Base-by-base conservation (phyloP, 2,797 vertebrate genomes). In the Linurgus olivaceus region DNA sequence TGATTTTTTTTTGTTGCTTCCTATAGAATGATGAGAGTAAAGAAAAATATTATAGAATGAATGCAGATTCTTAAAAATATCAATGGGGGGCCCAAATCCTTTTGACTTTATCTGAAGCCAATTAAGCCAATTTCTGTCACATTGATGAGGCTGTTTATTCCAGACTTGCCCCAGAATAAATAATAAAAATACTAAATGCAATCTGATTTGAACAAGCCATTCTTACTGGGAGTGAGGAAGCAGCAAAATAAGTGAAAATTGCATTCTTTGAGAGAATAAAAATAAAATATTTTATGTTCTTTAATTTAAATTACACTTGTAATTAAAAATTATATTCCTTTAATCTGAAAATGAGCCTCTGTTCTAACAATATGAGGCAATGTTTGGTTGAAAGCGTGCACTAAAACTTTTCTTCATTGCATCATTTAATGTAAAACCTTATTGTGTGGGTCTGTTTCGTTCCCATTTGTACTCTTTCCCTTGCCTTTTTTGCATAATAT, bases 401-500 rank as follows among this genome's bases (percentile, higher is more conserved):
- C 11, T 77, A 52, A 44, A 62, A 63, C 24, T 92, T 76, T 6
- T 0, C 70, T 80, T 92, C 51, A 55, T 72, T 55, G 26, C 31
- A 62, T 45, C 0, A 0, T 28, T 50, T 40, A 59, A 83, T 90
- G 76, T 51, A 81, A 93, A 92, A 80, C 29, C 50, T 42, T 51
- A 37, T 42, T 65, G 24, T 72, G 42, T 23, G 61, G 50, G 35
- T 63, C 54, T 88, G 38, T 79, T 96, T 71, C 18, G 47, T 77
- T 83, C 79, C 55, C 51, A 63, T 82, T 86, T 86, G n/a, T 90
- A 42, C 78, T 80, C 65, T 65, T 90, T 74, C 24, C 26, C 50
- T 54, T 76, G 73, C 51, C 76, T 93, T 70, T 91, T 97, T 90
- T 94, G 86, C 94, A 95, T 96, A 95, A 91, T 94, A 94, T 78